A percentile compares a stretch with the other conserved stretches of the same genome.
Evolutionary conservation across 2,113 vertebrate genomes (phyloP).

Genomic region (Nansenia antarctica): DNA sequence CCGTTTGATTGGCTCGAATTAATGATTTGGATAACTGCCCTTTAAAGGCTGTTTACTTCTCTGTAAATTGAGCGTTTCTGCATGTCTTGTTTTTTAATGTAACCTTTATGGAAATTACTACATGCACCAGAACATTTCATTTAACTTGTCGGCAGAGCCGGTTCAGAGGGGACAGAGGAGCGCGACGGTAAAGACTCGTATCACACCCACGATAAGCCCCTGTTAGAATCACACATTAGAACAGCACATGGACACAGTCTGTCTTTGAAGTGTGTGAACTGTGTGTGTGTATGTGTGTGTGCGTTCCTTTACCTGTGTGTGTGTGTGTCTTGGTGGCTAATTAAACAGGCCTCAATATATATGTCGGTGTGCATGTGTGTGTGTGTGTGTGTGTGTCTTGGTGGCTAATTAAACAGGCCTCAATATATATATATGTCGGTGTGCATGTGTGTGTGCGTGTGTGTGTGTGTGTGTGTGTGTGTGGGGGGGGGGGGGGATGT

Average conservation of each 20-base stretch:
- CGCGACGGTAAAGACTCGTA: slow-evolving; percentile 49
- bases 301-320: neutral
- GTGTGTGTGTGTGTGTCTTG: too few species aligned
- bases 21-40: slow-evolving; percentile 86
- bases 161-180: slow-evolving; percentile 64
- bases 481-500: too few species aligned
- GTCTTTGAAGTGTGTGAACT: slow-evolving; percentile 2
- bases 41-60: slow-evolving; percentile 86
- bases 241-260: slow-evolving; percentile 14
- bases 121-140: slow-evolving; percentile 75
- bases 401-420: too few species aligned
- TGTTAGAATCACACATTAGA: slow-evolving; percentile 40
- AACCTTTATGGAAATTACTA: slow-evolving; percentile 83
- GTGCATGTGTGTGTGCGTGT: too few species aligned
- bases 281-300: slow-evolving; percentile 11
- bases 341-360: too few species aligned
- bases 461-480: too few species aligned
- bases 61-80: slow-evolving; percentile 82
- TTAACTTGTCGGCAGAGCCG: slow-evolving; percentile 62
- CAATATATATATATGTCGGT: too few species aligned
- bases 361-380: neutral
- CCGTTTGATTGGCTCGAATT: slow-evolving; percentile 83
- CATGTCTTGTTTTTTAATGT: slow-evolving; percentile 82
- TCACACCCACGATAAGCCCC: slow-evolving; percentile 50
- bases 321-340: slow-evolving; percentile 8